Percentiles rank a stretch among this genome's conserved stretches.
Conservation (phyloP, 2,888 invertebrate species). For the Drepanosiphum platanoidis region DNA sequence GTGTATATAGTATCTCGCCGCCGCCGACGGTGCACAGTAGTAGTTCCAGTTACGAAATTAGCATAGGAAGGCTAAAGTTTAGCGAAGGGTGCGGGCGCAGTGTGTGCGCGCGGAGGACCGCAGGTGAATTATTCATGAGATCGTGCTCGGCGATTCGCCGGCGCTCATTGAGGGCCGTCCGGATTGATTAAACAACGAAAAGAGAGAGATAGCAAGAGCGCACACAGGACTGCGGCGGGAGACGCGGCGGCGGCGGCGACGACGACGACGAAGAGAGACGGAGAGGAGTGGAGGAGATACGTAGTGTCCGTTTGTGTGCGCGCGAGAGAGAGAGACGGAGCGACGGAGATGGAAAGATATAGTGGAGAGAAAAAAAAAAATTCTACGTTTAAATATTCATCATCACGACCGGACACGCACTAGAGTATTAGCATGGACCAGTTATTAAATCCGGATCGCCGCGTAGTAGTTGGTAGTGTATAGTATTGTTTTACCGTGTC, state of each 20-base stretch:
- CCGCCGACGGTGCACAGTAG: constrained; percentile 31
- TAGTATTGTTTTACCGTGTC: constrained; percentile 61
- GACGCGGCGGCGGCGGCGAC: no score
- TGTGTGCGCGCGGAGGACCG: constrained; percentile 11
- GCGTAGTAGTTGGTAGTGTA: no score
- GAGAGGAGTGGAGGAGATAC: background rate
- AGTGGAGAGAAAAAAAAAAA: constrained; percentile 5
- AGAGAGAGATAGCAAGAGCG: background rate
- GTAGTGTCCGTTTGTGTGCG: background rate
- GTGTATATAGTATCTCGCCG: background rate
- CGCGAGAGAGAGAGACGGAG: background rate
- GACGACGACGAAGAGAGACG: background rate
- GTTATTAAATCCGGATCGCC: constrained; percentile 62
- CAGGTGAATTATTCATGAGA: constrained; percentile 61
- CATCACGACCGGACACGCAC: constrained; percentile 61
- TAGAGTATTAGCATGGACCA: constrained; percentile 61
- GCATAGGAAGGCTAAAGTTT: constrained; percentile 55
- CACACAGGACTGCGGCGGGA: no score
- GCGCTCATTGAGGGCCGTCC: constrained; percentile 58
- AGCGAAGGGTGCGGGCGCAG: background rate
- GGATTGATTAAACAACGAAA: constrained; percentile 60
- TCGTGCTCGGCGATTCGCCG: constrained; percentile 60
- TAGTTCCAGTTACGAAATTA: constrained; percentile 47
- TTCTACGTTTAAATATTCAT: constrained; percentile 60
- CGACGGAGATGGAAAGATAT: background rate